These are phyloP conservation scores for Prosopocoilus inquinatus DNA, from an alignment of 2,888 invertebrate genomes.

Conservation along the genomic window DNA sequence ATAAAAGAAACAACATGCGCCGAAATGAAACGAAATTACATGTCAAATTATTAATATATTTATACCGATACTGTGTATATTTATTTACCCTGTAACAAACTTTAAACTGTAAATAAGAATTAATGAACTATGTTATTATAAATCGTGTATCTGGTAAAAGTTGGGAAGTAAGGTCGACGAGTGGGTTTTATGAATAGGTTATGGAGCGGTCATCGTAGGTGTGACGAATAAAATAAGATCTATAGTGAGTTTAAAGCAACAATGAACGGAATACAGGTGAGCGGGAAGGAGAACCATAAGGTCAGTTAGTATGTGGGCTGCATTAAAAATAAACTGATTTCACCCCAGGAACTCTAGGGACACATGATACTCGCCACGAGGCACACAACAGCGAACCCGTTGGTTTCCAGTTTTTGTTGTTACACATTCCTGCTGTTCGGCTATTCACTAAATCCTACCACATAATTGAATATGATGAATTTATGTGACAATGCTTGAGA, in stretches of 20 bases:
- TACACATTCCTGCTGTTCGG: too few relatives aligned
- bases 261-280: constrained; percentile 28
- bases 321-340: constrained; percentile 25
- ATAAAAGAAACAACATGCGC: too few relatives aligned
- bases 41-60: too few relatives aligned
- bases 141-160: constrained; percentile 30
- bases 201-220: constrained; percentile 28
- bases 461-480: too few relatives aligned
- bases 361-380: too few relatives aligned
- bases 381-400: too few relatives aligned
- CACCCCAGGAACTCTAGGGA: constrained; percentile 8
- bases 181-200: constrained; percentile 36
- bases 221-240: constrained; percentile 30
- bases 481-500: too few relatives aligned
- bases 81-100: not conserved
- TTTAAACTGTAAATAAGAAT: constrained; percentile 22
- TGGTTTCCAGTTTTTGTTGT: too few relatives aligned
- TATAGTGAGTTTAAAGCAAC: constrained; percentile 22
- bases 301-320: constrained; percentile 27
- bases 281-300: constrained; percentile 25
- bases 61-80: too few relatives aligned
- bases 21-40: too few relatives aligned
- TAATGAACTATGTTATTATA: constrained; percentile 21
- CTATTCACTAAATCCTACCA: too few relatives aligned
- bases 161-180: constrained; percentile 33